These are phyloP conservation scores for Lepidocyrtinus sp. DNA, from an alignment of 2,888 invertebrate species.

Conservation along the genomic window DNA sequence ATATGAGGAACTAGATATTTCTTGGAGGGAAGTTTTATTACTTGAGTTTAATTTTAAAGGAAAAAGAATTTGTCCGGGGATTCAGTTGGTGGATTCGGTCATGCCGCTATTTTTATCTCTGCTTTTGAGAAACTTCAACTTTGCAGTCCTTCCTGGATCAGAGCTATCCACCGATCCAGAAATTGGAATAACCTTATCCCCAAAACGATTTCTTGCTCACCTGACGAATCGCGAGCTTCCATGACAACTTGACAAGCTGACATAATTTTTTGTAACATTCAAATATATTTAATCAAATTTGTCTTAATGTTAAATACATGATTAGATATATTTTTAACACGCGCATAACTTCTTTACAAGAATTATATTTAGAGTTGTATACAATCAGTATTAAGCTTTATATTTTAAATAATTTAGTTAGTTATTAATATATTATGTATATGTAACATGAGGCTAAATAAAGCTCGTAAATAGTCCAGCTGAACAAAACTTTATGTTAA, in stretches of 20 bases:
- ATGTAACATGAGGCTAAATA: no score
- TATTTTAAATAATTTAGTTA: neutral
- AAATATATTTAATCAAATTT: no score
- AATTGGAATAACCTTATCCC: conserved; percentile 55
- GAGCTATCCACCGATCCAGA: conserved; percentile 45
- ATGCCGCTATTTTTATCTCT: conserved; percentile 45
- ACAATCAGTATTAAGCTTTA: neutral
- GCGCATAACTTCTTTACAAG: neutral
- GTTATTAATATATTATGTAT: neutral
- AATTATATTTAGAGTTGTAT: neutral
- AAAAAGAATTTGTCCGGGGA: conserved; percentile 56
- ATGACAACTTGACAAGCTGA: neutral
- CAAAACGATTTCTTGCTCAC: conserved; percentile 33
- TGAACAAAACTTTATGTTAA: no score
- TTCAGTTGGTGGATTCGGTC: conserved; percentile 45
- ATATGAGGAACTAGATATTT: neutral
- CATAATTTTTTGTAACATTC: neutral
- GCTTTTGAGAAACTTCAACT: conserved; percentile 44
- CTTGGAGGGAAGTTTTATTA: neutral
- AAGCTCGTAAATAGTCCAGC: no score
- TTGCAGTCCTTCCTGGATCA: conserved; percentile 45
- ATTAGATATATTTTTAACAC: neutral
- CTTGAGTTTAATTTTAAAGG: conserved; percentile 27
- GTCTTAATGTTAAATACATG: neutral
- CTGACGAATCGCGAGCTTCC: conserved; percentile 13